A percentile compares a stretch with the other conserved stretches of the same genome.
Conservation (phyloP, 1,140 invertebrate genomes). For the Asbolus verrucosus region DNA sequence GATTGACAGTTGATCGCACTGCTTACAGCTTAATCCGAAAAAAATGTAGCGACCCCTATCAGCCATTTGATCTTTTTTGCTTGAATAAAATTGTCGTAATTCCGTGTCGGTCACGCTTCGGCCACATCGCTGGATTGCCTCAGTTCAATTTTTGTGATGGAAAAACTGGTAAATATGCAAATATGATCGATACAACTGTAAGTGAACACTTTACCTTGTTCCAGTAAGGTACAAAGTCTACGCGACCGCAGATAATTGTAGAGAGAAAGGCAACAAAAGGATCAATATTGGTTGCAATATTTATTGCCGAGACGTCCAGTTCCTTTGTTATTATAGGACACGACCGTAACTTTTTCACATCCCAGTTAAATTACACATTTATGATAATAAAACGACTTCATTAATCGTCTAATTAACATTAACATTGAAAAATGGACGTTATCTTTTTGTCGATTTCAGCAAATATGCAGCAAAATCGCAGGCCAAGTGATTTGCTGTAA, state of each 20-base stretch:
- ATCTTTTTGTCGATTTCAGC: constrained; percentile 13
- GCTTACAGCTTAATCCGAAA: background rate
- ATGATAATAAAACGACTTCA: constrained; percentile 15
- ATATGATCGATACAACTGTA: constrained; percentile 26
- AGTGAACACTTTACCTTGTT: constrained; percentile 28
- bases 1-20: background rate
- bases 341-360: constrained; percentile 11
- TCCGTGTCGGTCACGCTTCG: constrained; percentile 34
- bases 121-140: constrained; percentile 1
- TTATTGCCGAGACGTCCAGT: constrained; percentile 13
- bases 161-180: constrained; percentile 38
- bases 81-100: constrained; percentile 16
- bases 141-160: constrained; percentile 25
- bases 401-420: constrained; percentile 24
- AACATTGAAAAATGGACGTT: constrained; percentile 10
- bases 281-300: constrained; percentile 39
- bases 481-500: constrained; percentile 14
- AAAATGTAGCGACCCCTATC: background rate
- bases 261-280: constrained; percentile 35
- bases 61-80: constrained; percentile 5
- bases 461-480: constrained; percentile 15
- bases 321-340: constrained; percentile 15
- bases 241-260: constrained; percentile 23
- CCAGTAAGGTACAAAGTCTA: constrained; percentile 34
- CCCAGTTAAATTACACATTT: constrained; percentile 28